Base-by-base conservation (phyloP, 2,888 invertebrate genomes). In the Bugula neritina region DNA sequence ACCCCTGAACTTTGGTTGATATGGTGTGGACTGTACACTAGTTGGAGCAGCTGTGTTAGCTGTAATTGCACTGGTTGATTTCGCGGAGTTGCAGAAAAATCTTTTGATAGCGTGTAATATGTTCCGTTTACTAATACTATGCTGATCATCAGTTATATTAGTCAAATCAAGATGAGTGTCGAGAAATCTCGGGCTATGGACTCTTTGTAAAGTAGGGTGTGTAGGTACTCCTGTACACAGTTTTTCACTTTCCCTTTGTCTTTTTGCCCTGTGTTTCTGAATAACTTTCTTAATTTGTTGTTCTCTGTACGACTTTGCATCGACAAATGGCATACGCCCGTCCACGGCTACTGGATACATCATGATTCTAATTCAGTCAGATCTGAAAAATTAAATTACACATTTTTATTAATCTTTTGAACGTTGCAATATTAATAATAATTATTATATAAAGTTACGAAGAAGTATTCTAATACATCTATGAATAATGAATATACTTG, bases 301-400 rank as follows among this genome's bases (percentile, higher is more conserved):
- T 21, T 63, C 63, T 63, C 63, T 25, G 63, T 63, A 63, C 5
- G 63, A 63, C 31, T 63, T 63, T 2, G 29, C 27, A 31, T 63
- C 63, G 27, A 63, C 63, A 63, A 63, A 63, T 2, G 63, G 63
- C 63, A 63, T 63, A 10, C 31, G 63, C 17, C 63, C 63, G 5
- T 63, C 63, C 10, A 63, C 63, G 10, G 63, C 63, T 63, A 63
- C 63, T 25, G 63, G 63, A 31, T 63, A 63, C 63, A 63, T 63
- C 63, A 63, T 63, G 17, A 13, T 57, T 57, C 23, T 5, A 52
- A 17, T 21, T 52, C n/a, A n/a, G n/a, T n/a, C n/a, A n/a, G n/a
- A n/a, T n/a, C n/a, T n/a, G n/a, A n/a, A n/a, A n/a, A n/a, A n/a
- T n/a, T n/a, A n/a, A n/a, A n/a, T n/a, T n/a, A n/a, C n/a, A n/a